phyloP scores from a whole-genome alignment of 2,888 invertebrate species.

The Tortrix viridana region DNA sequence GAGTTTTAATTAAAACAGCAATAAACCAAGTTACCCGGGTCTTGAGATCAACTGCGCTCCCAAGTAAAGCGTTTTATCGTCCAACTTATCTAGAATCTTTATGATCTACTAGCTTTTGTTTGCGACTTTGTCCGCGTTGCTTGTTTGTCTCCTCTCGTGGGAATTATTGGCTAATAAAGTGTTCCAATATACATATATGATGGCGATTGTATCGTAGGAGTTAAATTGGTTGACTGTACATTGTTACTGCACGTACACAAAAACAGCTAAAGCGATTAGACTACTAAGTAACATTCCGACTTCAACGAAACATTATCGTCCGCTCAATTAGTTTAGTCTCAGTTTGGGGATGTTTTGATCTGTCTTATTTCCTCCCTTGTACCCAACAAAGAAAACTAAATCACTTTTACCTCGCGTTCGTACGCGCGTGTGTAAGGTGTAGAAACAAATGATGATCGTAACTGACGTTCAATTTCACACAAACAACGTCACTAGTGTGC shows the following conservation, averaged over 20 bases:
- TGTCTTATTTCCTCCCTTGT: conserved; percentile 12
- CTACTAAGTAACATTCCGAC: not conserved
- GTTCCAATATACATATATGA: conserved; percentile 15
- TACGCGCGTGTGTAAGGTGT: too few species aligned
- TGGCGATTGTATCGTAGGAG: conserved; percentile 18
- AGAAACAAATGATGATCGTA: too few species aligned
- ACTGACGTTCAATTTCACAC: too few species aligned
- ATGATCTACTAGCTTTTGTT: conserved; percentile 20
- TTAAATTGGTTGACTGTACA: conserved; percentile 8
- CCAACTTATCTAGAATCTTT: conserved; percentile 19
- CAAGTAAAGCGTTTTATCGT: conserved; percentile 23
- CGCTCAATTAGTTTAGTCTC: conserved; percentile 14
- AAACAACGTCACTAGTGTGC: too few species aligned
- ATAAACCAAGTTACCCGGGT: conserved; percentile 20
- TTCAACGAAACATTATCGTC: not conserved
- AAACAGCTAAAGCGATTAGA: too few species aligned
- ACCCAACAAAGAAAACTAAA: too few species aligned
- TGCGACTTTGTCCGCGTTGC: too few species aligned
- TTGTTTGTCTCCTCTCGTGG: too few species aligned
- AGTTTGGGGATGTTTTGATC: conserved; percentile 18
- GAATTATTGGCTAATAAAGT: too few species aligned
- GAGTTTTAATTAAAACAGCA: conserved; percentile 29
- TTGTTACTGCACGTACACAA: not conserved
- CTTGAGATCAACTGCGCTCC: conserved; percentile 15
- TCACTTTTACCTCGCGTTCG: too few species aligned